A percentile compares a stretch with the other conserved stretches of the same genome.
Conservation (phyloP, 2,113 vertebrate genomes). For the Bubo bubo region DNA sequence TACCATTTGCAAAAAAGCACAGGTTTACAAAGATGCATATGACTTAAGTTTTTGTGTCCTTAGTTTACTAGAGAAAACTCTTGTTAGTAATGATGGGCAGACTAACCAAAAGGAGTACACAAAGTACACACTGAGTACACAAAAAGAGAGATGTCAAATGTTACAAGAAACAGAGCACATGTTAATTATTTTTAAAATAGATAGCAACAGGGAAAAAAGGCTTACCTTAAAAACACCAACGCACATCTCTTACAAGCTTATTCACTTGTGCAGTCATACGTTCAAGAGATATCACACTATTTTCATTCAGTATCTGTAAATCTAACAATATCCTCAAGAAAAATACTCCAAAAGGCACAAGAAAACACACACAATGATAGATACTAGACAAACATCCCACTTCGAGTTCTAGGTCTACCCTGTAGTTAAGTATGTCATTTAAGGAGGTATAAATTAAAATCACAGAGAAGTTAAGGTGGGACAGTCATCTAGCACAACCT, state of each 20-base stretch:
- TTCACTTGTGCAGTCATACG: not conserved
- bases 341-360: not conserved
- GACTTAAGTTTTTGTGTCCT: not conserved
- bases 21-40: not conserved
- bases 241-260: not conserved
- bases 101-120: not conserved
- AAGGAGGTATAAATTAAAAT: not conserved
- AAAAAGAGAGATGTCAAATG: not conserved
- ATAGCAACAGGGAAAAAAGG: not conserved
- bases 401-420: not conserved
- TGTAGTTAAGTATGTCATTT: not conserved
- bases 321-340: not conserved
- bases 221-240: not conserved
- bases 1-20: not conserved
- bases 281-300: not conserved
- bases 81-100: not conserved
- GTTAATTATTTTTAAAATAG: not conserved
- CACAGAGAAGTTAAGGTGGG: not conserved
- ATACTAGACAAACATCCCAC: not conserved
- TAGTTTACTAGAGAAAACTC: not conserved
- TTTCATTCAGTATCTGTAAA: not conserved
- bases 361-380: not conserved
- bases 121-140: not conserved
- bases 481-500: not conserved
- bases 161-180: not conserved